These are phyloP conservation scores for Tipula confusa DNA, from an alignment of 2,888 invertebrate genomes.

Conservation along the genomic window DNA sequence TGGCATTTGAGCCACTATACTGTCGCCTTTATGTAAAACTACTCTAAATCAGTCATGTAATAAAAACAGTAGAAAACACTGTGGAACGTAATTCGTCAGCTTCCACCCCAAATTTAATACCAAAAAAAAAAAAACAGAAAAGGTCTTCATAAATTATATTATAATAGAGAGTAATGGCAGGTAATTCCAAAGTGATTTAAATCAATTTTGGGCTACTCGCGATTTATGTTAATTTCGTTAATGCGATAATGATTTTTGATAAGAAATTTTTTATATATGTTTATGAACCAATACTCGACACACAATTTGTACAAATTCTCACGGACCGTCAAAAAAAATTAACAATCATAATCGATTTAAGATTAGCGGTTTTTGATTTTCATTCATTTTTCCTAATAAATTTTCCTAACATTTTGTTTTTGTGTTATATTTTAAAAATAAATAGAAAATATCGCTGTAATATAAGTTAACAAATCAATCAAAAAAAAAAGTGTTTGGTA, in stretches of 20 bases:
- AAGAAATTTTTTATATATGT: neutral
- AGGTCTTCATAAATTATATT: too few relatives aligned
- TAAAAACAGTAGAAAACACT: too few relatives aligned
- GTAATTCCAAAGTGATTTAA: neutral
- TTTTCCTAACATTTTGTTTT: neutral
- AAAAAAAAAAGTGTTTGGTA: too few relatives aligned
- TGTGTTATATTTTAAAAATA: neutral
- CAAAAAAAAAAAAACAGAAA: too few relatives aligned
- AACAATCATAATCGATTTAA: constrained; percentile 20
- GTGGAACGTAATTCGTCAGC: too few relatives aligned
- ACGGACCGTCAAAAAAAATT: neutral
- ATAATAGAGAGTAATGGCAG: neutral
- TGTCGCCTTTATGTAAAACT: too few relatives aligned
- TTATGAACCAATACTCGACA: neutral
- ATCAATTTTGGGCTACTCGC: neutral
- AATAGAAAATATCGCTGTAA: neutral
- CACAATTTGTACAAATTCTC: neutral
- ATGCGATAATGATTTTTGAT: constrained; percentile 3
- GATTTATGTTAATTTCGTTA: neutral
- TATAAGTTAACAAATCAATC: constrained; percentile 3
- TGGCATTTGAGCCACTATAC: too few relatives aligned
- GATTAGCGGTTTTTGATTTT: neutral
- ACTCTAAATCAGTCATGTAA: too few relatives aligned
- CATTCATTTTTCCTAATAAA: neutral
- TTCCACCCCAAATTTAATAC: too few relatives aligned